Evolutionary conservation across 1,140 invertebrate species (phyloP), one percentile per base, ranked within the genome.

Genomic region (Ostrea denselamellosa): DNA sequence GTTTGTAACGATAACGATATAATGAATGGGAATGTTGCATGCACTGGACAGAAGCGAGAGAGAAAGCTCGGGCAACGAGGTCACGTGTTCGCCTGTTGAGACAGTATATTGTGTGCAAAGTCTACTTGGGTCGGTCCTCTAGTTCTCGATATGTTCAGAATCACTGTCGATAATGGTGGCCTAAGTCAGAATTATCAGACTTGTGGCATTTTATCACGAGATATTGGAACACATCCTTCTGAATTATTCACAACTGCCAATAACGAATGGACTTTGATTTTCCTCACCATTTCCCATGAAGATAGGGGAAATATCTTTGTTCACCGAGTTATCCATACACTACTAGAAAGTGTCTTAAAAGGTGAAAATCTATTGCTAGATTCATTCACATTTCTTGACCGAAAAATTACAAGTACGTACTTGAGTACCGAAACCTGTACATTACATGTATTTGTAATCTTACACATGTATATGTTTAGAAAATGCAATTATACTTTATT

Each of bases 211-310:
- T 77, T 77, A 25, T 25, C 68, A 77, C 68, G 68, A 77, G 25
- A 77, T 77, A 77, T 77, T 25, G 28, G 68, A 34, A 77, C 68
- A 77, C 68, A 77, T 77, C 28, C 68, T 77, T 77, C 68, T 77
- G 68, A 77, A 77, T 77, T 77, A 77, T 77, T 77, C 68, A 77
- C 68, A 77, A 77, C 68, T 77, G 68, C 68, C 68, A 77, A 77
- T 77, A 77, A 77, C 25, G 22, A 25, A 77, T 77, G 28, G 68
- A 77, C 68, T 77, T 77, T 77, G 68, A 77, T 77, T 77, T 77
- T 77, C 25, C 8, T 34, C 28, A 25, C 68, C 22, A 28, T 77
- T 34, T 34, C 12, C 28, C 12, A 9, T 28, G 12, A 77, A 77
- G 68, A 77, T 28, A 77, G 68, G 28, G n/a, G 25, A 77, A 28